Conservation (phyloP, 2,888 invertebrate genomes). For the Prosapia bicincta region DNA sequence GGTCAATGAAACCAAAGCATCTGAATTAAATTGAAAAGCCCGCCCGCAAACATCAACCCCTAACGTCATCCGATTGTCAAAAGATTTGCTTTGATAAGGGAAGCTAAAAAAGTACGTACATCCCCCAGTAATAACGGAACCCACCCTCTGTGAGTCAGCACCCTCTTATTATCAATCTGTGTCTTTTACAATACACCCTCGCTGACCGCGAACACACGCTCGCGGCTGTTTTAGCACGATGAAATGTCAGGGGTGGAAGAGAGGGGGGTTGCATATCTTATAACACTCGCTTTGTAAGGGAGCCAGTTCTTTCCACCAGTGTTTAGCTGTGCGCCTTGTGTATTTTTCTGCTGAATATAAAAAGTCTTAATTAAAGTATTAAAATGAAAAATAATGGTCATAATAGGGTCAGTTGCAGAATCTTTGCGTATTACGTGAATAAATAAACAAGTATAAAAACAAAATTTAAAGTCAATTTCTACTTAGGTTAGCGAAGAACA, state of each 20-base stretch:
- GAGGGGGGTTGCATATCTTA: neutral
- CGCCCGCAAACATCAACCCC: neutral
- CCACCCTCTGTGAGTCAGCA: constrained; percentile 2
- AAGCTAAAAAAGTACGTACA: constrained; percentile 21
- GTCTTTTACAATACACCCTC: neutral
- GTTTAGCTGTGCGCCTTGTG: no score
- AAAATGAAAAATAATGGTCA: no score
- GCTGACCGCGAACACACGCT: neutral
- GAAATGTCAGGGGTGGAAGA: neutral
- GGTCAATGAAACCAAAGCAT: neutral
- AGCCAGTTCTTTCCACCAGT: neutral
- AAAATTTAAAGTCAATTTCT: no score
- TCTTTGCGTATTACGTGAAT: no score
- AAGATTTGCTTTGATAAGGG: constrained; percentile 28
- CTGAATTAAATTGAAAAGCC: neutral
- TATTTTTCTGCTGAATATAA: no score
- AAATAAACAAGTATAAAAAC: no score
- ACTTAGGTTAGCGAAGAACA: no score
- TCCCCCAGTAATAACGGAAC: constrained; percentile 23
- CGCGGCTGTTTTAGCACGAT: constrained; percentile 1
- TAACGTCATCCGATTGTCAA: constrained; percentile 26
- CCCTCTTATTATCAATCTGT: constrained; percentile 23
- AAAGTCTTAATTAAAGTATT: no score
- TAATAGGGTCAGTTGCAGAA: no score
- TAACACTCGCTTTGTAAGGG: neutral